phyloP scores from a whole-genome alignment of 2,888 invertebrate species.

The Crematogaster levior region DNA sequence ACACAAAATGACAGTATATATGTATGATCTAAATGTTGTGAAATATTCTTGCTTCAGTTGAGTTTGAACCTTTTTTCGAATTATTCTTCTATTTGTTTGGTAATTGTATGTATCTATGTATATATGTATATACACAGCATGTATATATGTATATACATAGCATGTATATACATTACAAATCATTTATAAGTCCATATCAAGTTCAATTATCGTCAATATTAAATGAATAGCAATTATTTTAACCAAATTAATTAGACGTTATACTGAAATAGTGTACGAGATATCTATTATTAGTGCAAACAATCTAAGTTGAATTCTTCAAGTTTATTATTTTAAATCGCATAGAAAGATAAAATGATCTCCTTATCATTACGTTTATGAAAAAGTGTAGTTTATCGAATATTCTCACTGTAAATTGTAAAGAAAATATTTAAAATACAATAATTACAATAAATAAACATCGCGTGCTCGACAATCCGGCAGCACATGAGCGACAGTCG shows the following conservation, averaged over 20 bases:
- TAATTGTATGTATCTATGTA: conserved; percentile 23
- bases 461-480: conserved; percentile 40
- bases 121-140: conserved; percentile 10
- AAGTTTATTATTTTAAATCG: conserved; percentile 53
- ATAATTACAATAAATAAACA: conserved; percentile 73
- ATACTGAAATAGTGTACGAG: not conserved
- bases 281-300: conserved; percentile 25
- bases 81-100: not conserved
- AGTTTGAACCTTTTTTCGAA: conserved; percentile 4
- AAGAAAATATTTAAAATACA: conserved; percentile 69
- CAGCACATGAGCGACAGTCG: conserved; percentile 76
- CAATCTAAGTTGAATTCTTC: conserved; percentile 45
- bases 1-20: not conserved
- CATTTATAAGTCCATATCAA: conserved; percentile 20
- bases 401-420: conserved; percentile 63
- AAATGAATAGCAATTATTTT: conserved; percentile 27
- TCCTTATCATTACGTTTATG: conserved; percentile 57
- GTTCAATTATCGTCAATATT: conserved; percentile 3
- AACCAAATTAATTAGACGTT: conserved; percentile 1
- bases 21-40: conserved; percentile 1
- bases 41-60: not conserved
- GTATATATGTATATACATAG: not conserved
- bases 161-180: conserved; percentile 28
- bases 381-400: conserved; percentile 58
- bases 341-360: conserved; percentile 66